phyloP scores from a whole-genome alignment of 2,113 vertebrate species.

The Cairina moschata region DNA sequence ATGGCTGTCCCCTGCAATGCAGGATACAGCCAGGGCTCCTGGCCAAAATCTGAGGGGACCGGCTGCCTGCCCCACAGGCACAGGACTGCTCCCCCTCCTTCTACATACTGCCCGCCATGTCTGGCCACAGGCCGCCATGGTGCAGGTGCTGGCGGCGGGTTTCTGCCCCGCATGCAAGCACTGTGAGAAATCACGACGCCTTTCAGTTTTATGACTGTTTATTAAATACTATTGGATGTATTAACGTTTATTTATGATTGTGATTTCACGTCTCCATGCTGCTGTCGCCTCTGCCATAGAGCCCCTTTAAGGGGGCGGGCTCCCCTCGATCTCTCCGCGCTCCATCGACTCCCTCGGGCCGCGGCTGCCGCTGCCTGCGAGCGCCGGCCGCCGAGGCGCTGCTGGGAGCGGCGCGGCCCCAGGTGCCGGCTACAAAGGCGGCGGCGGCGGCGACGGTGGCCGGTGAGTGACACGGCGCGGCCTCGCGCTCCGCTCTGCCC shows the following conservation, averaged over 20 bases:
- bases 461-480: slow-evolving; percentile 23
- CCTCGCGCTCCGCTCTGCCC: too few species aligned
- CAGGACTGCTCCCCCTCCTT: background rate
- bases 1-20: background rate
- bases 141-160: background rate
- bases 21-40: background rate
- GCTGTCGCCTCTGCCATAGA: too few species aligned
- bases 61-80: background rate
- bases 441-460: background rate
- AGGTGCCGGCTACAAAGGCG: background rate
- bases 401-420: background rate
- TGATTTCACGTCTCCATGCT: too few species aligned
- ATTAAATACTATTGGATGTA: too few species aligned
- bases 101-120: background rate
- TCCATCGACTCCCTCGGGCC: background rate
- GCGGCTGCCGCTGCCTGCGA: background rate
- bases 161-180: background rate
- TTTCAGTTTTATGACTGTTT: background rate
- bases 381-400: background rate
- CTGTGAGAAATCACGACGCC: background rate
- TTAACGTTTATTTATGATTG: too few species aligned
- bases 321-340: background rate
- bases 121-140: too few species aligned
- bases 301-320: background rate
- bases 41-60: background rate